Conservation (phyloP, 2,888 invertebrate genomes). For the Ormyrus rosae region DNA sequence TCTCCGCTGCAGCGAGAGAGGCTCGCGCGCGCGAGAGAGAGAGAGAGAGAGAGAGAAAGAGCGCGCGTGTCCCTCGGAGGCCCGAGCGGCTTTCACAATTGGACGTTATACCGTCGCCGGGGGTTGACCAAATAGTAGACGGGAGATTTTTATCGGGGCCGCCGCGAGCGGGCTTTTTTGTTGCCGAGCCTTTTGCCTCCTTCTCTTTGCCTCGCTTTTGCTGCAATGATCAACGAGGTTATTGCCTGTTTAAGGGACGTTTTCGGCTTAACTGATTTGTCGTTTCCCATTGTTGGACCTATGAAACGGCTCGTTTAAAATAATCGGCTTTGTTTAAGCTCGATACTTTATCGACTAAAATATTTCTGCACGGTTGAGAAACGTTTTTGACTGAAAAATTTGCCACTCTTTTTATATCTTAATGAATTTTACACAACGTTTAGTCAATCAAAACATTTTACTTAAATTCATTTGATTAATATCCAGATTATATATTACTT, state of each 20-base stretch:
- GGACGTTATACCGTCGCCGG: slow-evolving; percentile 29
- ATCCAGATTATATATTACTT: background rate
- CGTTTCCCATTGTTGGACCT: background rate
- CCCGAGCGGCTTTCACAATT: slow-evolving; percentile 45
- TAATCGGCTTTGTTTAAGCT: too few relatives aligned
- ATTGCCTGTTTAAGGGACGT: slow-evolving; percentile 24
- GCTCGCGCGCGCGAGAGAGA: background rate
- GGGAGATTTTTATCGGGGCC: slow-evolving; percentile 49
- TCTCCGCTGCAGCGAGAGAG: background rate
- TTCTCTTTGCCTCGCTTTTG: background rate
- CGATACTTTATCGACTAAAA: too few relatives aligned
- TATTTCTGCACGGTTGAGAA: background rate
- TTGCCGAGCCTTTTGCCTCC: background rate
- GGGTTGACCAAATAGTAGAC: slow-evolving; percentile 46
- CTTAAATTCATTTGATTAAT: too few relatives aligned
- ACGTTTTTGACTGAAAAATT: too few relatives aligned
- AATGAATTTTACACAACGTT: background rate
- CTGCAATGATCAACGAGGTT: slow-evolving; percentile 19
- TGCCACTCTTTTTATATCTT: background rate
- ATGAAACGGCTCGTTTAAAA: background rate
- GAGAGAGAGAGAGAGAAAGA: too few relatives aligned
- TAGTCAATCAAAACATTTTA: too few relatives aligned
- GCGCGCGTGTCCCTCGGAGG: slow-evolving; percentile 33
- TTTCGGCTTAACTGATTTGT: background rate
- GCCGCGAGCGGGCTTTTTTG: background rate